Conservation (phyloP, 2,797 vertebrate species). For the Taeniopygia guttata region DNA sequence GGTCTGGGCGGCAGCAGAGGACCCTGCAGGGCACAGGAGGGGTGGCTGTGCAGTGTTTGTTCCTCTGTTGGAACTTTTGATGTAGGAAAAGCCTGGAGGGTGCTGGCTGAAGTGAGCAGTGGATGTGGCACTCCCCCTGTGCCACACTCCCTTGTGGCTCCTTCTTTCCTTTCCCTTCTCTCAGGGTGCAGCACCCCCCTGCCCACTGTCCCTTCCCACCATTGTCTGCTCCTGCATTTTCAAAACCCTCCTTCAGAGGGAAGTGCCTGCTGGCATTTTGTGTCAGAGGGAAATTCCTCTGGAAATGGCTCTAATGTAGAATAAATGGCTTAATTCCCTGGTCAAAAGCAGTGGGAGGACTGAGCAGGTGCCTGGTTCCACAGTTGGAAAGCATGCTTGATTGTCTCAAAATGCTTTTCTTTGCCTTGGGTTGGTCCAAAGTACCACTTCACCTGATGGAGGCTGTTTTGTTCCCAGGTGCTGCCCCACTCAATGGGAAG, state of each 20-base stretch:
- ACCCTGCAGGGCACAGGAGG: neutral
- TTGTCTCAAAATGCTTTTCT: neutral
- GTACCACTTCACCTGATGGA: neutral
- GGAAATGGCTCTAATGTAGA: neutral
- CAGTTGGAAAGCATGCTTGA: accelerated
- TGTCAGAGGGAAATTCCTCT: neutral
- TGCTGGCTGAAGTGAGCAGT: neutral
- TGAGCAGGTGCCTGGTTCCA: neutral
- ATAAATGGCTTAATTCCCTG: neutral
- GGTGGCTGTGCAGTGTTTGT: neutral
- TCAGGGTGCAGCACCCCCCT: neutral
- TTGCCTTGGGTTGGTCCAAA: neutral
- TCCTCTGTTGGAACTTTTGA: neutral
- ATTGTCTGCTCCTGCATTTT: neutral
- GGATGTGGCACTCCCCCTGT: neutral
- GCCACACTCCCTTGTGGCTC: neutral
- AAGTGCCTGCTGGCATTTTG: neutral
- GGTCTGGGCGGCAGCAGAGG: neutral
- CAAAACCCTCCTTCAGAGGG: neutral
- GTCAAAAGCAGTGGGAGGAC: neutral
- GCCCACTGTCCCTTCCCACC: neutral
- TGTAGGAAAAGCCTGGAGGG: neutral
- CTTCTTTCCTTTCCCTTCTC: neutral
- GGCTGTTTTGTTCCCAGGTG: neutral
- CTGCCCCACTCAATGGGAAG: neutral